A percentile compares a stretch with the other conserved stretches of the same genome.
These are phyloP conservation scores for Prosopocoilus inquinatus DNA, from an alignment of 2,888 invertebrate genomes.

Conservation along the genomic window DNA sequence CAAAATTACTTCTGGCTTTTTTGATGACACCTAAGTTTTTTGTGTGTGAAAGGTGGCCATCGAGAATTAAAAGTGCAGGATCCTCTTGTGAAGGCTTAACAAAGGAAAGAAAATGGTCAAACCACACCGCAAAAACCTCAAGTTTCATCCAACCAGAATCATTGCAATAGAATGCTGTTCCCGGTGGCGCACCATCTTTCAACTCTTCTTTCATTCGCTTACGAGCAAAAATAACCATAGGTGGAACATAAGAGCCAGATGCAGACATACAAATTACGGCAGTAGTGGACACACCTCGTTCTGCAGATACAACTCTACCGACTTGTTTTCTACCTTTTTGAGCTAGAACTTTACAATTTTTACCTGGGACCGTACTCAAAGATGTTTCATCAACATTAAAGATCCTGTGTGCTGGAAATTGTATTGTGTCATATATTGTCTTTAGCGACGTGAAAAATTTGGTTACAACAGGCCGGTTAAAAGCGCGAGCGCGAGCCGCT, in stretches of 20 bases:
- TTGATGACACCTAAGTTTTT: neutral
- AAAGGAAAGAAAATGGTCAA: constrained; percentile 6
- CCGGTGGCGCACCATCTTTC: constrained; percentile 23
- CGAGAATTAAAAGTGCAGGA: constrained; percentile 3
- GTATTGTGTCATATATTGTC: neutral
- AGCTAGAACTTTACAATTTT: constrained; percentile 31
- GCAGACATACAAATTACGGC: constrained; percentile 17
- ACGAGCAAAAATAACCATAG: constrained; percentile 28
- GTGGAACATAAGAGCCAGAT: constrained; percentile 28
- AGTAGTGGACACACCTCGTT: constrained; percentile 24
- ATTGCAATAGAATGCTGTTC: constrained; percentile 1
- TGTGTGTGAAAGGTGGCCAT: constrained; percentile 3
- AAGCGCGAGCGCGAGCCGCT: neutral
- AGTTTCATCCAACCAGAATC: constrained; percentile 9
- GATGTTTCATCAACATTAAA: constrained; percentile 35
- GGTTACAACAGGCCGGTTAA: neutral
- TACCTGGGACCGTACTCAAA: constrained; percentile 31
- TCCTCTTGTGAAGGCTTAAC: neutral
- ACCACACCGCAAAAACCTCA: constrained; percentile 9
- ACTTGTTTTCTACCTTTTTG: constrained; percentile 35
- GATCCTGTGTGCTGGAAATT: constrained; percentile 8
- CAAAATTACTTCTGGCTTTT: neutral
- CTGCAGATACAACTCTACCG: constrained; percentile 32
- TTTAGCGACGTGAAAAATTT: neutral
- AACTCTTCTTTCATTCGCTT: constrained; percentile 24